These are phyloP conservation scores for Xyliphius kryptos DNA, from an alignment of 2,113 vertebrate species.

Conservation along the genomic window DNA sequence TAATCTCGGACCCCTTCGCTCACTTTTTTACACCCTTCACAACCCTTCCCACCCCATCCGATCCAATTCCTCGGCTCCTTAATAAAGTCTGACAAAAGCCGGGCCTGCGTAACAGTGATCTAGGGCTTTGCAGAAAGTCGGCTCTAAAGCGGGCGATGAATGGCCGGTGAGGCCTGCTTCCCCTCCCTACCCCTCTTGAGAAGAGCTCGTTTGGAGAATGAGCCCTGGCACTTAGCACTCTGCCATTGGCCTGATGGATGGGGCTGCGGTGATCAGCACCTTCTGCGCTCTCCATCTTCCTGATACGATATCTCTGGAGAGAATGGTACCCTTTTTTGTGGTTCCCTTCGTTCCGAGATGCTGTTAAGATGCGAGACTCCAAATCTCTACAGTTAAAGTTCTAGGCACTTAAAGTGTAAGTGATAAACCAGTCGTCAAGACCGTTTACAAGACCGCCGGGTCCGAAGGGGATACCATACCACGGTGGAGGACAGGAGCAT, in stretches of 20 bases:
- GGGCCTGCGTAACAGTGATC: slow-evolving; percentile 31
- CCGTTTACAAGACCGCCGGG: too few relatives aligned
- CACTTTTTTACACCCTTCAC: background rate
- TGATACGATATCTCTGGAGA: too few relatives aligned
- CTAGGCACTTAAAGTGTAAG: background rate
- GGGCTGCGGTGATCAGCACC: slow-evolving; percentile 25
- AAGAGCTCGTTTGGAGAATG: slow-evolving; percentile 35
- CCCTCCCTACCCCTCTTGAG: background rate
- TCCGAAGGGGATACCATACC: background rate
- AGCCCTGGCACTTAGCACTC: slow-evolving; percentile 39
- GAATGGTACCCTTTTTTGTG: too few relatives aligned
- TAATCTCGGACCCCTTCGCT: background rate
- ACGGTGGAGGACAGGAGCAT: background rate
- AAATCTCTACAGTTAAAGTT: background rate
- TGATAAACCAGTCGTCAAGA: background rate
- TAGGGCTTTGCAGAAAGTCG: slow-evolving; percentile 11
- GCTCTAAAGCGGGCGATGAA: slow-evolving; percentile 30
- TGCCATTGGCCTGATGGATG: slow-evolving; percentile 41
- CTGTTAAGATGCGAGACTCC: background rate
- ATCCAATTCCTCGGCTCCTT: slow-evolving; percentile 8
- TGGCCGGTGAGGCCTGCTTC: slow-evolving; percentile 19
- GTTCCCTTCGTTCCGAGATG: background rate
- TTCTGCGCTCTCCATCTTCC: slow-evolving; percentile 7
- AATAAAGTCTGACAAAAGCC: slow-evolving; percentile 28
- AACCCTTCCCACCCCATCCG: background rate